Conservation (phyloP, 2,797 vertebrate genomes). For the Enteromius trimaculatus region DNA sequence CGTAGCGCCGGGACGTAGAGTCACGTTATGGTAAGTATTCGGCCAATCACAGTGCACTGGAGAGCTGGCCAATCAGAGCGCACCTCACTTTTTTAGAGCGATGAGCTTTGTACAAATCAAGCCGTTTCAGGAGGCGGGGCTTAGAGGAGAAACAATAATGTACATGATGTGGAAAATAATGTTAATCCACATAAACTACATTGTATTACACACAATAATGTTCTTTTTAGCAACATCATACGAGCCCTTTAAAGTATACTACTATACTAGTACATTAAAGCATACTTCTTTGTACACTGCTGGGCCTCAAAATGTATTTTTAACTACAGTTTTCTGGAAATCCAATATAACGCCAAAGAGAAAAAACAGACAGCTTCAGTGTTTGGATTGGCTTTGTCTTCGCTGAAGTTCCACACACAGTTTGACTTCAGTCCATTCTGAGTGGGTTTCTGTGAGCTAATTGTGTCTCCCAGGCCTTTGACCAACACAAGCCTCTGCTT, state of each 20-base stretch:
- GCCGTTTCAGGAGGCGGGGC: no score
- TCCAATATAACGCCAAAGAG: neutral
- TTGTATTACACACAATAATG: no score
- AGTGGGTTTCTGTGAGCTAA: conserved; percentile 67
- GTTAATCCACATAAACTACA: no score
- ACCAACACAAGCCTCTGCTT: conserved; percentile 60
- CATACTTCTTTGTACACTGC: neutral
- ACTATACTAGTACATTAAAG: neutral
- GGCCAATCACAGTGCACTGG: no score
- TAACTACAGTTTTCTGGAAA: neutral
- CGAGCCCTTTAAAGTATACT: neutral
- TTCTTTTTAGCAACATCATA: no score
- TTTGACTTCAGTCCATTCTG: conserved; percentile 58
- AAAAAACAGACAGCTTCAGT: neutral
- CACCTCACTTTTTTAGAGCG: no score
- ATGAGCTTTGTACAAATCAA: no score
- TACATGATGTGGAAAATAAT: no score
- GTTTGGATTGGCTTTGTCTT: conserved; percentile 25
- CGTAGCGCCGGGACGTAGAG: no score
- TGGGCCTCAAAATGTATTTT: conserved; percentile 9
- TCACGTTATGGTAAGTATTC: no score
- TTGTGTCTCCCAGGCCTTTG: conserved; percentile 68
- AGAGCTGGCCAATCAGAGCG: no score
- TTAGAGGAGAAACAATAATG: no score
- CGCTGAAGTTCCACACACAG: neutral